Conservation (phyloP, 1,140 invertebrate genomes). For the Macrostomum lignano region DNA sequence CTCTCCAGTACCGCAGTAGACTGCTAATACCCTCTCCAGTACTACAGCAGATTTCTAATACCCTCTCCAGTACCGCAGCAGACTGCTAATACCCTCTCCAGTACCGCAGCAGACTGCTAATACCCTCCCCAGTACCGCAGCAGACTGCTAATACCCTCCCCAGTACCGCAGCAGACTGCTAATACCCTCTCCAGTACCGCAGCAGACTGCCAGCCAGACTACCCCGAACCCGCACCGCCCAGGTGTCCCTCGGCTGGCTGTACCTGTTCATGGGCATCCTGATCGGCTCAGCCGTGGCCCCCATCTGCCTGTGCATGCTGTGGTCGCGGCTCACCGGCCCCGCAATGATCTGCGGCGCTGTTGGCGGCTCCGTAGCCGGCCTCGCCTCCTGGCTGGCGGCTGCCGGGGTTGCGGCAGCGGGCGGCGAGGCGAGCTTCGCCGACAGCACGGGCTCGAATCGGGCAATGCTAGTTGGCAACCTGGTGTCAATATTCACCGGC, state of each 20-base stretch:
- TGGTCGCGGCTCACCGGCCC: constrained; percentile 21
- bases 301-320: constrained; percentile 21
- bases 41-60: too few relatives aligned
- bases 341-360: constrained; percentile 19
- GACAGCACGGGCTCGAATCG: constrained; percentile 20
- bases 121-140: too few relatives aligned
- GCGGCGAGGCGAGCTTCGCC: constrained; percentile 19
- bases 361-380: constrained; percentile 17
- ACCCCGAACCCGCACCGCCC: too few relatives aligned
- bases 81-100: too few relatives aligned
- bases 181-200: too few relatives aligned
- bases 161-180: too few relatives aligned
- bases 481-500: constrained; percentile 19
- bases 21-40: too few relatives aligned
- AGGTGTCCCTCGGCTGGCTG: constrained; percentile 22
- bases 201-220: too few relatives aligned
- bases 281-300: constrained; percentile 26
- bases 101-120: too few relatives aligned
- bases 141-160: too few relatives aligned
- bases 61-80: too few relatives aligned
- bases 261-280: constrained; percentile 28
- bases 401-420: constrained; percentile 14
- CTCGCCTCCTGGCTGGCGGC: constrained; percentile 19
- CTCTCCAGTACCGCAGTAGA: too few relatives aligned
- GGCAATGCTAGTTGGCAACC: constrained; percentile 25